Conservation (phyloP, 2,888 invertebrate genomes). For the Oxyscelio sp. region DNA sequence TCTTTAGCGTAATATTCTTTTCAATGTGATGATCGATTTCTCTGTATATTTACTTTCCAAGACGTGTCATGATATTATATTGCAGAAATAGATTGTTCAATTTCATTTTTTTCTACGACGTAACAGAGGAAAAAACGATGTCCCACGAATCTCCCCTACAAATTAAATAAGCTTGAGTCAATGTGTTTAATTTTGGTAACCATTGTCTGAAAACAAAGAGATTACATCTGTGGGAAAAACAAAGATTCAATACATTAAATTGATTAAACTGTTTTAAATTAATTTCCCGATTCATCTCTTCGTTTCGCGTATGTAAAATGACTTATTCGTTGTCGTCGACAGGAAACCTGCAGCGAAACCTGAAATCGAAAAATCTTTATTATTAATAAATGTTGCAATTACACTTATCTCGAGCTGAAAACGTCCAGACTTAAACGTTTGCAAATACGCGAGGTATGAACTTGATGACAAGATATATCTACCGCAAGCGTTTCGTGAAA, state of each 20-base stretch:
- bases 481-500: conserved; percentile 35
- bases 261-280: conserved; percentile 1
- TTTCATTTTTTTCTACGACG: conserved; percentile 15
- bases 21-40: conserved; percentile 19
- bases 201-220: conserved; percentile 9
- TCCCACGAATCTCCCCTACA: conserved; percentile 57
- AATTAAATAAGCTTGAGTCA: conserved; percentile 14
- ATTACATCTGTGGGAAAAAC: conserved; percentile 38
- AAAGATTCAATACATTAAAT: conserved; percentile 10
- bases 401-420: neutral
- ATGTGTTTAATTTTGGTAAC: conserved; percentile 39
- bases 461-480: conserved; percentile 25
- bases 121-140: neutral
- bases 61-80: conserved; percentile 24
- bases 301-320: too few relatives aligned
- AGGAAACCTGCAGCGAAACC: neutral
- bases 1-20: conserved; percentile 8
- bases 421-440: neutral
- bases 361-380: neutral
- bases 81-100: conserved; percentile 20
- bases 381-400: neutral
- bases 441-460: conserved; percentile 18
- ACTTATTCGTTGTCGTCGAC: too few relatives aligned
- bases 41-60: conserved; percentile 12
- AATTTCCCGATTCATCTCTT: too few relatives aligned